Base-by-base conservation (phyloP, 2,797 vertebrate species). In the Schizothorax lantsangensis region DNA sequence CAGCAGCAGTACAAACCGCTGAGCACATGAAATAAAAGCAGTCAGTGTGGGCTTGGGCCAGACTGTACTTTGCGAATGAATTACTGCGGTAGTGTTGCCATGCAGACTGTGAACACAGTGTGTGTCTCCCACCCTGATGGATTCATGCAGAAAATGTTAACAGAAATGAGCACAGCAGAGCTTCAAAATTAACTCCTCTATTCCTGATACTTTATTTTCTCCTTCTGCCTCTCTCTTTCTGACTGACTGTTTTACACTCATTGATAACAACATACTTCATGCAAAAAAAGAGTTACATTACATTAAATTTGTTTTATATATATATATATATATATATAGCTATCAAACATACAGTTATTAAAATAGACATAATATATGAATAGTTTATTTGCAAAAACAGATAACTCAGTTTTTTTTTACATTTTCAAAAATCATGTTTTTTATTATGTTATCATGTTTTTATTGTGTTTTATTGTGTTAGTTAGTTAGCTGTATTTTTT, bases 101-200 rank as follows among this genome's bases (percentile, higher is more conserved):
- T 81, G 30, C 38, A 30, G 17, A 33, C 81, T 66, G 68, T 82
- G 79, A 86, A 77, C 47, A 57, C 38, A 66, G 73, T 79, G 57
- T 69, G 38, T 52, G 15, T 74, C 57, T 80, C 40, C 81, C 47
- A 66, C 33, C 72, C 72, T 12, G 78, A 72, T 77, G 49, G 52
- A 74, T 54, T 62, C 38, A 71, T 79, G 71, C 33, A 84, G 66
- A 54, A 82, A 84, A 72, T 71, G 43, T 49, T 73, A 36, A 54
- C 36, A n/a, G 45, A 88, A 83, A 83, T 79, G 17, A 83, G 45
- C 45, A 64, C 52, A 83, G 87, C 57, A 83, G 21, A 80, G 71
- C 77, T 86, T 38, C 54, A 6, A 38, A 59, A 33, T 45, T 2
- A 36, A 64, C 59, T 68, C 23, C 59, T 68, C 23, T 49, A 9